Base-by-base conservation (phyloP, 2,797 vertebrate species). In the Vireo griseus region DNA sequence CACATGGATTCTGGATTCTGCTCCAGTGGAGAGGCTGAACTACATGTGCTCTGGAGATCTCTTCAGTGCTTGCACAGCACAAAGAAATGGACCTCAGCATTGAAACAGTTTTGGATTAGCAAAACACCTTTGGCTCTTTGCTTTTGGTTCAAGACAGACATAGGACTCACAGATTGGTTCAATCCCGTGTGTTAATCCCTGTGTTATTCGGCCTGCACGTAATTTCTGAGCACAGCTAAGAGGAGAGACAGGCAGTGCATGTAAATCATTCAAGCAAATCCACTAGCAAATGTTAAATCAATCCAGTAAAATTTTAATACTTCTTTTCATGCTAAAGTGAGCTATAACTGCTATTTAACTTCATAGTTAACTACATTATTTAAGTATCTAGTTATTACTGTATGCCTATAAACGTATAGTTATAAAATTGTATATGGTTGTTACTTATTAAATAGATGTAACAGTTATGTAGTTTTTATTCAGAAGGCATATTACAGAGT, bases 281-380 rank as follows among this genome's bases (percentile, higher is more conserved):
- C 86, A 76, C 63, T 61, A 72, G 51, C 67, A 95, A 88, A 85
- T 45, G 24, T 63, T 92, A 79, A 91, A 74, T 76, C 40, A 45
- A 52, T 63, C 52, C 86, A 91, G 52, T 96, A 93, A 89, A 63
- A 91, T 26, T 66, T 79, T 87, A 79, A 92, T 89, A 85, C 37
- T 73, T 19, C 22, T 67, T 91, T 92, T 93, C 57, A 78, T 85
- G 45, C 31, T 93, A 79, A 87, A 93, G 61, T 82, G 48, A 89
- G 55, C 52, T 87, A 26, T 87, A 93, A 91, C 63, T 85, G 78
- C 75, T 80, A 83, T 85, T 96, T 87, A 92, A 85, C 72, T 92
- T 73, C 3, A 6, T 28, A 87, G 33, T 76, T 92, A 94, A 71
- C 48, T 42, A 11, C 17, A 51, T 31, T 52, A 28, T 29, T 4